Evolutionary conservation across 2,888 invertebrate species (phyloP), one percentile per base, ranked within the genome.

Genomic region (Cistogaster globosa): DNA sequence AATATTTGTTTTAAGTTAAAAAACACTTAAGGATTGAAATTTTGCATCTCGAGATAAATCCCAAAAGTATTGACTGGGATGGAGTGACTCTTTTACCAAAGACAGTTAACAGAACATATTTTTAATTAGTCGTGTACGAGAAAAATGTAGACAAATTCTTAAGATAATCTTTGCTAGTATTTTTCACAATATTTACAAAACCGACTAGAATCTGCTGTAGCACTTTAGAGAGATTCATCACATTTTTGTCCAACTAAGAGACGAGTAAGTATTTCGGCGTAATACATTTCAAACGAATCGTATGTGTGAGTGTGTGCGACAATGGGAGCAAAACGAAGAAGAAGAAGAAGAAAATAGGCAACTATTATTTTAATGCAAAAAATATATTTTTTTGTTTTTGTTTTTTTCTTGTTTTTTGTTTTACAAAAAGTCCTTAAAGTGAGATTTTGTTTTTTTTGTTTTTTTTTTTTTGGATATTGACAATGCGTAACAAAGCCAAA

Each of bases 401-500:
- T n/a, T n/a, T n/a, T n/a, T n/a, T n/a, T n/a, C n/a, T n/a, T n/a
- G n/a, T n/a, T 16, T 63, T 63, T 63, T 48, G 18, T 32, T 36
- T 62, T 55, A 22, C 22, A 22, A 57, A 57, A 22, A 71, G 69
- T 57, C 62, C 81, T 76, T 82, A 63, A 51, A 57, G 58, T 38
- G 51, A 63, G 32, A 42, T 42, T 42, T 67, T 53, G 1, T 32
- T 53, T 62, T 18, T 67, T n/a, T 78, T 63, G 69, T 55, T 22
- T 42, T n/a, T n/a, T 68, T 1, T 16, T 18, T 32, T 55, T 75
- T 51, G 20, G 58, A 77, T 32, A 84, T 76, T 78, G 83, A 87
- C 82, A 87, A 87, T 86, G 85, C 86, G 87, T 86, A 87, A 87
- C 87, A 86, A 81, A 86, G 69, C 83, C 74, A 84, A 86, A 82